Percentiles rank a stretch among this genome's conserved stretches.
Conservation (phyloP, 2,113 vertebrate species). For the Gobiocypris rarus region DNA sequence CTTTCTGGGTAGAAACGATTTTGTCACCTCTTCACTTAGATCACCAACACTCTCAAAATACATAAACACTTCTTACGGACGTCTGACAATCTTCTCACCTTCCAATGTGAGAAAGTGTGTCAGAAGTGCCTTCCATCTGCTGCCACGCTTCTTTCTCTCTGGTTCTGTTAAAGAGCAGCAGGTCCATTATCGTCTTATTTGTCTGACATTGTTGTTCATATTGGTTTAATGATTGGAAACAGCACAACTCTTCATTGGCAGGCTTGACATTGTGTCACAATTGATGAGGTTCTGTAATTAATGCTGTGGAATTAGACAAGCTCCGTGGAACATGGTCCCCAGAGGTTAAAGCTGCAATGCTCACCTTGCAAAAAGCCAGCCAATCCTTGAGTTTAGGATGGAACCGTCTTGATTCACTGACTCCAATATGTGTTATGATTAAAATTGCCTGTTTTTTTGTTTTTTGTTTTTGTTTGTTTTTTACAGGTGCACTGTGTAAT, state of each 20-base stretch:
- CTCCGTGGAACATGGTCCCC: conserved; percentile 15
- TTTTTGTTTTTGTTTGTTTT: too few relatives aligned
- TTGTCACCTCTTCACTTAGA: neutral
- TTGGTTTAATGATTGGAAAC: conserved; percentile 54
- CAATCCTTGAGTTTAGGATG: neutral
- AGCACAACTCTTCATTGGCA: conserved; percentile 43
- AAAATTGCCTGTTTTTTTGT: too few relatives aligned
- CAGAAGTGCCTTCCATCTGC: neutral
- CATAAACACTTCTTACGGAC: conserved; percentile 18
- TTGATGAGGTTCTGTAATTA: conserved; percentile 57
- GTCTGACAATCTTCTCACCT: conserved; percentile 33
- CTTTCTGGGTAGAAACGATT: neutral
- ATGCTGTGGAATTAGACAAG: conserved; percentile 46
- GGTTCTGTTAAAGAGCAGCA: conserved; percentile 27
- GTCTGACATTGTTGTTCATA: conserved; percentile 53
- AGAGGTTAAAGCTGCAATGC: conserved; percentile 24
- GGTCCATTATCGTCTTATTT: conserved; percentile 53
- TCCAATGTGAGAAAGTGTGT: conserved; percentile 20
- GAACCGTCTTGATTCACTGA: conserved; percentile 8
- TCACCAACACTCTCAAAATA: conserved; percentile 1
- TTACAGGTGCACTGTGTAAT: too few relatives aligned
- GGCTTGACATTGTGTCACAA: conserved; percentile 40
- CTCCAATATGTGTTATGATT: conserved; percentile 16
- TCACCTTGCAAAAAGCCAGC: conserved; percentile 16
- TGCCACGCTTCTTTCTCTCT: conserved; percentile 5